These are phyloP conservation scores for Thalassaphorura encarpata DNA, from an alignment of 1,140 invertebrate species.

Conservation along the genomic window DNA sequence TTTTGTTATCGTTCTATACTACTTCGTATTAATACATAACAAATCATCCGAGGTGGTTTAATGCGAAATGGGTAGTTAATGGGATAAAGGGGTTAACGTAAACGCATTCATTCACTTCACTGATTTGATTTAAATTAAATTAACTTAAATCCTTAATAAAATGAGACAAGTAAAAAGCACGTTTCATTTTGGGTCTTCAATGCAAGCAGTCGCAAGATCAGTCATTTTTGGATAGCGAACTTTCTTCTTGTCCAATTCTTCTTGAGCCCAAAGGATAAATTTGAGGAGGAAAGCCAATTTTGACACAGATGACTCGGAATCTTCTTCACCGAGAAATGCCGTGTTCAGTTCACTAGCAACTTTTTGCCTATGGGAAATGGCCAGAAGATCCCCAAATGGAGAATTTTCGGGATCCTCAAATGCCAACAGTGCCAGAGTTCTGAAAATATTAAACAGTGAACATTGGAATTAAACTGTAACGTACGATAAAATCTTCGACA, in stretches of 20 bases:
- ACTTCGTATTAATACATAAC: too few relatives aligned
- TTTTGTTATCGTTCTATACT: too few relatives aligned
- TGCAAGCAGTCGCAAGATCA: slow-evolving; percentile 66
- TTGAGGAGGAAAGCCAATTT: slow-evolving; percentile 84
- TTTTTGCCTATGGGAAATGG: slow-evolving; percentile 85
- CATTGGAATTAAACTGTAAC: too few relatives aligned
- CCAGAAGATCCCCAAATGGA: slow-evolving; percentile 90
- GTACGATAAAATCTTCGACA: too few relatives aligned
- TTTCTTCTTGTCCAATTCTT: slow-evolving; percentile 87
- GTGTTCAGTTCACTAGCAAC: slow-evolving; percentile 96
- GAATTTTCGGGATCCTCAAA: slow-evolving; percentile 93
- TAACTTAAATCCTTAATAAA: too few relatives aligned
- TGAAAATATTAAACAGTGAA: slow-evolving; percentile 6
- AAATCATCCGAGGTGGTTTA: too few relatives aligned
- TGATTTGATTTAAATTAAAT: too few relatives aligned
- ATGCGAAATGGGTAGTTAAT: too few relatives aligned
- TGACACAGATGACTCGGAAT: slow-evolving; percentile 64
- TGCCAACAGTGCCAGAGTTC: slow-evolving; percentile 86
- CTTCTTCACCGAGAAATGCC: slow-evolving; percentile 84
- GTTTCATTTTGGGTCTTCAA: slow-evolving; percentile 61
- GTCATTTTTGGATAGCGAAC: slow-evolving; percentile 88
- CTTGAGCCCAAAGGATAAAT: slow-evolving; percentile 89
- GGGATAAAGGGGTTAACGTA: too few relatives aligned
- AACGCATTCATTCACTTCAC: too few relatives aligned
- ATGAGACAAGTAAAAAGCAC: too few relatives aligned